phyloP scores from a whole-genome alignment of 2,888 invertebrate genomes.

The Tillus elongatus region DNA sequence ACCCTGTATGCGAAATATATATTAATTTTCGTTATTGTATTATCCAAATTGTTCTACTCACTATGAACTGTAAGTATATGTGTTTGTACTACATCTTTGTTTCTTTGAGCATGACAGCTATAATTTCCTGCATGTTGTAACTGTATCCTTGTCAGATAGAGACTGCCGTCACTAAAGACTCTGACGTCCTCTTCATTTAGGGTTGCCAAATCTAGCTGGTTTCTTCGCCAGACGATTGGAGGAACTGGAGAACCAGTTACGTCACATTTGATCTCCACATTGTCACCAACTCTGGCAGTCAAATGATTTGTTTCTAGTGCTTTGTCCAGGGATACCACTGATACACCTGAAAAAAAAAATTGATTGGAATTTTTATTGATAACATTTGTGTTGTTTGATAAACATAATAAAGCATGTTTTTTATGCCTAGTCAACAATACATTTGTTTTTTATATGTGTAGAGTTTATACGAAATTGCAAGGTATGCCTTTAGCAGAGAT shows the following conservation, averaged over 20 bases:
- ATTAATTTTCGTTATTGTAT: no score
- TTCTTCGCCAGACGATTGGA: conserved; percentile 62
- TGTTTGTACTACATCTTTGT: conserved; percentile 63
- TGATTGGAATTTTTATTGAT: no score
- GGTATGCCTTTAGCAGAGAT: no score
- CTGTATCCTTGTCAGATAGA: conserved; percentile 63
- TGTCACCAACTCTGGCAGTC: conserved; percentile 63
- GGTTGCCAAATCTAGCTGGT: conserved; percentile 54
- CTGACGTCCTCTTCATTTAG: conserved; percentile 54
- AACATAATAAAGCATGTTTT: no score
- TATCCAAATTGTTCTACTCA: conserved; percentile 49
- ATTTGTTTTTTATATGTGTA: no score
- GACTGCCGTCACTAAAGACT: conserved; percentile 64
- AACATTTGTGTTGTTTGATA: no score
- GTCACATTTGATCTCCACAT: conserved; percentile 70
- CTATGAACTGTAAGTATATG: conserved; percentile 66
- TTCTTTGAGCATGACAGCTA: conserved; percentile 63
- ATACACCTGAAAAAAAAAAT: conserved; percentile 51
- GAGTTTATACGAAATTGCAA: no score
- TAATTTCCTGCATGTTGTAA: conserved; percentile 69
- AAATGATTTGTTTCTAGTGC: conserved; percentile 61
- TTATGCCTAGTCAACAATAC: no score
- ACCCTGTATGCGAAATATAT: no score
- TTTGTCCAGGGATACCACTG: conserved; percentile 62
- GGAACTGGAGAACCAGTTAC: conserved; percentile 61